A percentile compares a stretch with the other conserved stretches of the same genome.
Evolutionary conservation across 1,140 invertebrate genomes (phyloP).

Genomic region (Drosophila yakuba): DNA sequence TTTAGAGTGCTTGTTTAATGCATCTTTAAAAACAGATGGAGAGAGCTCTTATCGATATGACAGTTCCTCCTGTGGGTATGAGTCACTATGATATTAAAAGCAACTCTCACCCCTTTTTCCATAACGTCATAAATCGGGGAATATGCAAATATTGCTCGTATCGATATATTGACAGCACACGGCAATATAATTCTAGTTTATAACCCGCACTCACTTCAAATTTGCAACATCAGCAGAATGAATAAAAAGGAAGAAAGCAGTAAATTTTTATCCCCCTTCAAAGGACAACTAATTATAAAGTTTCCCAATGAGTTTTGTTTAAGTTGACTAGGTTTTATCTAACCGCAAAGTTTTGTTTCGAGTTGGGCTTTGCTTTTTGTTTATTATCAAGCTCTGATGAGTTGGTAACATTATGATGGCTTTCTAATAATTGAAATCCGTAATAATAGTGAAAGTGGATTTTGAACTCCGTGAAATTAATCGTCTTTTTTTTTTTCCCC

Average conservation of each 20-base stretch:
- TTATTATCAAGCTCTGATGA: not conserved
- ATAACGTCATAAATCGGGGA: slow-evolving; percentile 23
- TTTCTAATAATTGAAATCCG: not conserved
- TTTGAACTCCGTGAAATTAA: not conserved
- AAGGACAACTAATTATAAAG: slow-evolving; percentile 52
- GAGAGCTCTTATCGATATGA: slow-evolving; percentile 26
- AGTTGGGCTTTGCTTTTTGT: slow-evolving; percentile 11
- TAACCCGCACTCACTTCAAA: slow-evolving; percentile 44
- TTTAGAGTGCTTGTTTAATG: slow-evolving; percentile 4
- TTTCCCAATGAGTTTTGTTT: slow-evolving; percentile 45
- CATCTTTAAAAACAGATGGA: slow-evolving; percentile 16
- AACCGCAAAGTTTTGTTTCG: slow-evolving; percentile 1
- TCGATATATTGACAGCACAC: slow-evolving; percentile 66
- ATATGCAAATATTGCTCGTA: slow-evolving; percentile 66
- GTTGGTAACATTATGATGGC: not conserved
- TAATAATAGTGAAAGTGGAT: slow-evolving; percentile 3
- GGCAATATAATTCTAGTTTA: slow-evolving; percentile 60
- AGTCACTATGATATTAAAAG: slow-evolving; percentile 47
- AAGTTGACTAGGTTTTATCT: slow-evolving; percentile 1
- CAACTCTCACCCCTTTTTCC: not conserved
- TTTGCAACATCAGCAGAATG: slow-evolving; percentile 25
- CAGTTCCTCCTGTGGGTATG: slow-evolving; percentile 15
- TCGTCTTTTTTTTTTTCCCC: not conserved
- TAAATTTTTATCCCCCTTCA: not conserved
- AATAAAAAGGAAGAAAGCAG: not conserved